These are phyloP conservation scores for Diaprepes abbreviatus DNA, from an alignment of 2,888 invertebrate genomes.

Conservation along the genomic window DNA sequence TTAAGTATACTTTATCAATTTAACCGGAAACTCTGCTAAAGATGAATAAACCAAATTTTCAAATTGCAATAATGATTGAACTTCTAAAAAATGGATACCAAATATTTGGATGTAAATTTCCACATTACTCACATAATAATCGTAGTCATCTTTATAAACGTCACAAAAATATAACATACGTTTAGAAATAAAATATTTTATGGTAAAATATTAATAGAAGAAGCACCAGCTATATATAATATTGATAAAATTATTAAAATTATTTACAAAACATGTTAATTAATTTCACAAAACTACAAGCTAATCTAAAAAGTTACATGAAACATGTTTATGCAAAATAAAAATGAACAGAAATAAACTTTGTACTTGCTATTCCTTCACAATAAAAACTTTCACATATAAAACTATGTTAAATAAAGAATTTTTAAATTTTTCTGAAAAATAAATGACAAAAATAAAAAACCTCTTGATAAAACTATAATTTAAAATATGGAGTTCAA, in stretches of 20 bases:
- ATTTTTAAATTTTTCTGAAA: too few relatives aligned
- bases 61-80: background rate
- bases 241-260: conserved; percentile 31
- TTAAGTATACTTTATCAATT: too few relatives aligned
- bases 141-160: conserved; percentile 4
- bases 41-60: background rate
- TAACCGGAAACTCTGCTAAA: background rate
- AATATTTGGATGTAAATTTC: background rate
- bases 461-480: too few relatives aligned
- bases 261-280: conserved; percentile 39
- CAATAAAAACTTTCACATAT: conserved; percentile 7
- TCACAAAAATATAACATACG: conserved; percentile 13
- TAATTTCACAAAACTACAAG: conserved; percentile 37
- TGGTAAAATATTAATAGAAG: conserved; percentile 25
- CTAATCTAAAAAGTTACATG: conserved; percentile 23
- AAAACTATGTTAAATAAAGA: too few relatives aligned
- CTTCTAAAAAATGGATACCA: background rate
- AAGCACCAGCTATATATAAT: conserved; percentile 40
- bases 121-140: background rate
- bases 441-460: too few relatives aligned
- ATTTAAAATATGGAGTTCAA: too few relatives aligned
- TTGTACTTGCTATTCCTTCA: conserved; percentile 39
- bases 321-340: conserved; percentile 23
- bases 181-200: conserved; percentile 10
- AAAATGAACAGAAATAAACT: conserved; percentile 19